These are phyloP conservation scores for Drosophila santomea DNA, from an alignment of 1,140 invertebrate species.

Conservation along the genomic window DNA sequence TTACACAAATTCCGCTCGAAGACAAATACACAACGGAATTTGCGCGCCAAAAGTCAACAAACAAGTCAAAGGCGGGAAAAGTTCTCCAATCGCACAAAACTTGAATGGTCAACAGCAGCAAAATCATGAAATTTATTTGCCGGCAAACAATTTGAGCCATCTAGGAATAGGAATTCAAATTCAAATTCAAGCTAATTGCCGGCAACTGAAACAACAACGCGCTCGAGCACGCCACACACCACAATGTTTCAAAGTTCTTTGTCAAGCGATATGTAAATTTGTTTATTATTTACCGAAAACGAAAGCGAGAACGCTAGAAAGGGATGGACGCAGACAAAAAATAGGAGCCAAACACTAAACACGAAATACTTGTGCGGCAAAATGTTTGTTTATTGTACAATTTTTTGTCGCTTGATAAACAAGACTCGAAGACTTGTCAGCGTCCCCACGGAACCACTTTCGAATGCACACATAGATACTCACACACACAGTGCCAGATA, in stretches of 20 bases:
- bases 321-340: conserved; percentile 10
- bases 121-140: conserved; percentile 56
- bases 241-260: conserved; percentile 74
- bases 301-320: conserved; percentile 20
- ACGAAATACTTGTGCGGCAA: conserved; percentile 61
- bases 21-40: conserved; percentile 50
- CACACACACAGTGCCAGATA: conserved; percentile 19
- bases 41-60: conserved; percentile 69
- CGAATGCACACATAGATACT: conserved; percentile 51
- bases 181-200: conserved; percentile 58
- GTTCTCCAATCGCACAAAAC: conserved; percentile 16
- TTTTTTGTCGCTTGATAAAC: conserved; percentile 81
- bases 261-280: conserved; percentile 80
- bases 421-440: conserved; percentile 40
- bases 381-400: conserved; percentile 80
- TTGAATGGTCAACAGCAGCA: conserved; percentile 26
- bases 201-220: conserved; percentile 37
- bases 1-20: conserved; percentile 41
- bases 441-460: conserved; percentile 66
- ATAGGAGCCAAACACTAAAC: conserved; percentile 55
- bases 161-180: conserved; percentile 33
- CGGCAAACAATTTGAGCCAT: conserved; percentile 40
- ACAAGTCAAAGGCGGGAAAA: conserved; percentile 34
- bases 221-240: conserved; percentile 30
- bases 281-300: conserved; percentile 72